These are phyloP conservation scores for Dreissena rostriformis DNA, from an alignment of 1,140 invertebrate species.

Conservation along the genomic window DNA sequence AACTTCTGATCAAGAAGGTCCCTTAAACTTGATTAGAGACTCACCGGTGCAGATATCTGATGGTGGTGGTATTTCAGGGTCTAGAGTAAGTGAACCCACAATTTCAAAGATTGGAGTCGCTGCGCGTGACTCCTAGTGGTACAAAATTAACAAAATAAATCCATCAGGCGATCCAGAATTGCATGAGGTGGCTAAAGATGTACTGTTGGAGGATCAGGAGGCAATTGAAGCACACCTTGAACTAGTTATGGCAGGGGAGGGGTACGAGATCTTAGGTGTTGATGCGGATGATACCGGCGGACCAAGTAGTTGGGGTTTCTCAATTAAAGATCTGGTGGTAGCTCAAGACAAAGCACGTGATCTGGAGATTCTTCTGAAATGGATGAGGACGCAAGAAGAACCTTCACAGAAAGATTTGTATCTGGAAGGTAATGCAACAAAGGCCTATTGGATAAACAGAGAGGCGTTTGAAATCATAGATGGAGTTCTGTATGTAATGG, in stretches of 20 bases:
- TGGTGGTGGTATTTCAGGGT: constrained; percentile 11
- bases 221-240: constrained; percentile 9
- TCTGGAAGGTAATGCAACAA: no score
- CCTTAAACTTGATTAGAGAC: constrained; percentile 4
- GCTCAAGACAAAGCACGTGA: constrained; percentile 11
- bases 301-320: constrained; percentile 9
- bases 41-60: constrained; percentile 8
- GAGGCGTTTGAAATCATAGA: no score
- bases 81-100: not conserved
- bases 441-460: no score
- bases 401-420: no score
- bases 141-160: constrained; percentile 11
- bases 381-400: no score
- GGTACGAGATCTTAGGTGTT: constrained; percentile 7
- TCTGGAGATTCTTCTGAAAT: not conserved
- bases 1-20: not conserved
- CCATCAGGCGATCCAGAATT: constrained; percentile 14
- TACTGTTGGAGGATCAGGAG: constrained; percentile 1
- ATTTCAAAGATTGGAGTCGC: constrained; percentile 6
- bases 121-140: constrained; percentile 2
- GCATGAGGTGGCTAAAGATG: not conserved
- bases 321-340: constrained; percentile 5
- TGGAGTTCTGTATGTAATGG: no score
- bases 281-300: not conserved
- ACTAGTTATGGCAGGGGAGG: not conserved